Conservation (phyloP, 2,113 vertebrate species). For the Cephalopterus ornatus region DNA sequence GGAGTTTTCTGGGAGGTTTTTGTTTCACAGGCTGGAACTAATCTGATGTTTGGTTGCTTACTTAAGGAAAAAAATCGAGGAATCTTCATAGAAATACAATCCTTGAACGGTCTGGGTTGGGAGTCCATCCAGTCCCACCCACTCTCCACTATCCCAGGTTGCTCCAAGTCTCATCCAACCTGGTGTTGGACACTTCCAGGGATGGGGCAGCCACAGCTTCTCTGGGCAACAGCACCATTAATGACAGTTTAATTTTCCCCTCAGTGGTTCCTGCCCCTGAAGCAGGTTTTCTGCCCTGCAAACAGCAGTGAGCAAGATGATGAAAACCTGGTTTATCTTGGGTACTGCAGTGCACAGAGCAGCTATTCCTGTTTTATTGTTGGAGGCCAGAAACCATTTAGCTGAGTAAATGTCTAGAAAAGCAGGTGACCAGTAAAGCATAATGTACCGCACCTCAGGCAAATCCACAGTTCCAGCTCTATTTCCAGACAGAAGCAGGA, state of each 20-base stretch:
- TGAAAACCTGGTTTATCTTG: not conserved
- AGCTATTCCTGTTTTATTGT: not conserved
- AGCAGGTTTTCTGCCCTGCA: not conserved
- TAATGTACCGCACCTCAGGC: not conserved
- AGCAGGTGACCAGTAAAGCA: not conserved
- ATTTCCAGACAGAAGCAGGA: not conserved
- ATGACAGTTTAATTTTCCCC: not conserved
- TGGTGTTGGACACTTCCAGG: not conserved
- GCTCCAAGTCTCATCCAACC: not conserved
- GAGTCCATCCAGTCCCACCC: not conserved
- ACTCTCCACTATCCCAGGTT: rapidly evolving
- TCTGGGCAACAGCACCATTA: not conserved
- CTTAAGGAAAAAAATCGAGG: not conserved
- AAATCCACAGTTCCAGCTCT: not conserved
- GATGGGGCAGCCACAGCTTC: not conserved
- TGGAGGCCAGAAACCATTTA: not conserved
- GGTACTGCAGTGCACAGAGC: not conserved
- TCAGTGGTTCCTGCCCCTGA: not conserved
- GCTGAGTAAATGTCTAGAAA: not conserved
- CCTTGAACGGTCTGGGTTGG: not conserved
- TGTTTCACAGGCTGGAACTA: not conserved
- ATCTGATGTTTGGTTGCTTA: not conserved
- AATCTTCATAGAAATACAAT: not conserved
- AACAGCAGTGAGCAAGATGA: not conserved
- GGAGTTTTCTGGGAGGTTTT: not conserved